Percentiles rank a stretch among this genome's conserved stretches.
These are phyloP conservation scores for Dolichomitus sp. DNA, from an alignment of 2,888 invertebrate species.

Conservation along the genomic window DNA sequence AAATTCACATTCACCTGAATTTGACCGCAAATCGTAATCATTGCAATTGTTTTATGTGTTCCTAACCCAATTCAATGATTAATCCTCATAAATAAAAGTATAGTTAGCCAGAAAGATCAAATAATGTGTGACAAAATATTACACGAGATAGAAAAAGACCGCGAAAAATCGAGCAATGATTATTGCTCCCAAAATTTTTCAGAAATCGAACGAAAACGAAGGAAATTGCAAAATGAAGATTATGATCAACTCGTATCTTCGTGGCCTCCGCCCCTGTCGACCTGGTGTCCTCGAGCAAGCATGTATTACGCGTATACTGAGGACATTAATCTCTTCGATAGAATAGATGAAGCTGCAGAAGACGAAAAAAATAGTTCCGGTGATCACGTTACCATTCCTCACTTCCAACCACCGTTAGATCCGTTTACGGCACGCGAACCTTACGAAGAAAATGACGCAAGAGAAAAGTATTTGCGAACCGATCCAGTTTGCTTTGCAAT, in stretches of 20 bases:
- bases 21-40: conserved; percentile 17
- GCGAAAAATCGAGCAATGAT: conserved; percentile 24
- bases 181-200: conserved; percentile 1
- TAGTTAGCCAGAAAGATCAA: not conserved
- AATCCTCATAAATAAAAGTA: not conserved
- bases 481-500: conserved; percentile 89
- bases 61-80: not conserved
- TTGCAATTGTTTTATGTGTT: conserved; percentile 21
- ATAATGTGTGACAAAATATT: conserved; percentile 44
- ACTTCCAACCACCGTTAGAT: conserved; percentile 69
- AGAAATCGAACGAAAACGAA: conserved; percentile 75
- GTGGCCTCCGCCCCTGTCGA: conserved; percentile 60
- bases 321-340: conserved; percentile 84
- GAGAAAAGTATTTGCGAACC: conserved; percentile 86
- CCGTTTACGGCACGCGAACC: conserved; percentile 78
- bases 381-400: conserved; percentile 42
- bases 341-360: conserved; percentile 73
- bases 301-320: conserved; percentile 86
- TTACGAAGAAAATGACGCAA: conserved; percentile 88
- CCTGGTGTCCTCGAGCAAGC: conserved; percentile 84
- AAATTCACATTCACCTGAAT: not conserved
- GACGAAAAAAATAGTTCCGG: conserved; percentile 42
- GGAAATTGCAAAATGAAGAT: conserved; percentile 74
- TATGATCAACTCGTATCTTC: conserved; percentile 42
- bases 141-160: conserved; percentile 5